phyloP scores from a whole-genome alignment of 2,888 invertebrate species.

The Euproctis similis region DNA sequence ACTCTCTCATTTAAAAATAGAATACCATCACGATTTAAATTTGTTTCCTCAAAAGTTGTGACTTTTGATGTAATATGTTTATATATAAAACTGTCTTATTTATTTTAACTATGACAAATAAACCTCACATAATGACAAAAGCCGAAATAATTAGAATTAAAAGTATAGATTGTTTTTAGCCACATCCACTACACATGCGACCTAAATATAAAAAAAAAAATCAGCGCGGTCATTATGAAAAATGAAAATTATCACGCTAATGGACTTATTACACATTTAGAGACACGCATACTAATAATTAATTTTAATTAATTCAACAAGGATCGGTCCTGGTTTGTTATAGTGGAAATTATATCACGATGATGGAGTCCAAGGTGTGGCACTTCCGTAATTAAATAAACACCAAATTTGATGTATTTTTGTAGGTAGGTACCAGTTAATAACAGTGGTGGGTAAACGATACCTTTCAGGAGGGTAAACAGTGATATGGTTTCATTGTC shows the following conservation, averaged over 20 bases:
- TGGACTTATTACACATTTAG: slow-evolving; percentile 5
- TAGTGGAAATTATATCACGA: slow-evolving; percentile 3
- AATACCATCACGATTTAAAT: no score
- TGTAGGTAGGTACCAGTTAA: slow-evolving; percentile 4
- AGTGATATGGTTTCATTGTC: slow-evolving; percentile 1
- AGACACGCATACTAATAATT: slow-evolving; percentile 3
- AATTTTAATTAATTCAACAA: slow-evolving; percentile 28
- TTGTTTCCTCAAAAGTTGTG: no score
- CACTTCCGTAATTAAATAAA: slow-evolving; percentile 6
- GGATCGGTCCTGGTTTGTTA: slow-evolving; percentile 15
- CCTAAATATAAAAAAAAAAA: no score
- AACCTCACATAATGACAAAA: no score
- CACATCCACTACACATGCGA: no score
- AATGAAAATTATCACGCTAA: slow-evolving; percentile 7
- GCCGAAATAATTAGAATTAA: no score
- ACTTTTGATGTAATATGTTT: no score
- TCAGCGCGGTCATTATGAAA: slow-evolving; percentile 9
- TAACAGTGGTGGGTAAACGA: slow-evolving; percentile 6
- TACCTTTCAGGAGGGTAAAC: slow-evolving; percentile 12
- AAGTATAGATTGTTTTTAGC: no score
- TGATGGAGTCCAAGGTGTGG: slow-evolving; percentile 8
- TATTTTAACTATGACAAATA: no score
- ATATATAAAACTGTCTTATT: no score
- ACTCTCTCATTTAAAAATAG: no score
- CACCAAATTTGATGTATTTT: slow-evolving; percentile 7